Conservation (phyloP, 2,888 invertebrate genomes). For the Teleiodes luculella region DNA sequence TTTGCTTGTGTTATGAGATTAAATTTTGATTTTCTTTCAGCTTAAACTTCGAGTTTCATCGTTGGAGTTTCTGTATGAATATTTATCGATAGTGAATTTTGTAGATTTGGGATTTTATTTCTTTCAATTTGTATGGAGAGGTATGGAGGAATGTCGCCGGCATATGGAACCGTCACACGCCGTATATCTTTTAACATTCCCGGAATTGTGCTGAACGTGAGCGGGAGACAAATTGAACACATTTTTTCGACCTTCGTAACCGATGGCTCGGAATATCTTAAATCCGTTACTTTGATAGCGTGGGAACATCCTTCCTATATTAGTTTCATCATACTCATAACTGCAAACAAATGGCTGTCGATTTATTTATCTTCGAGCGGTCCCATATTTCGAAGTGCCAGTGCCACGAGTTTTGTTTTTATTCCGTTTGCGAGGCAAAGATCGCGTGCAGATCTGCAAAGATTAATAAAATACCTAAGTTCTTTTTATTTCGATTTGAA, state of each 20-base stretch:
- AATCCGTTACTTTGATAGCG: conserved; percentile 38
- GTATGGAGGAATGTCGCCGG: conserved; percentile 34
- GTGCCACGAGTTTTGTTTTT: conserved; percentile 18
- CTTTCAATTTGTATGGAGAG: conserved; percentile 24
- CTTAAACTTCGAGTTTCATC: neutral
- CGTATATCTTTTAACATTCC: conserved; percentile 49
- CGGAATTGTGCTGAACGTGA: conserved; percentile 53
- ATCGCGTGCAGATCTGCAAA: conserved; percentile 39
- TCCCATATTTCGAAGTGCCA: conserved; percentile 15
- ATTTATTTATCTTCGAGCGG: conserved; percentile 15
- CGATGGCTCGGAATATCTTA: conserved; percentile 45
- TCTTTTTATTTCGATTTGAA: conserved; percentile 39
- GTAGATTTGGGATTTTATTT: conserved; percentile 17
- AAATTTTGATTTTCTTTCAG: conserved; percentile 9
- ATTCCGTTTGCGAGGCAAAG: conserved; percentile 25
- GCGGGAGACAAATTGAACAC: conserved; percentile 50
- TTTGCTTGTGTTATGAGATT: conserved; percentile 18
- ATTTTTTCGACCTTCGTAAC: conserved; percentile 44
- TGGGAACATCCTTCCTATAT: conserved; percentile 20
- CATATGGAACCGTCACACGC: conserved; percentile 49
- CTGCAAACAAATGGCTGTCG: conserved; percentile 11
- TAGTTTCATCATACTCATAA: conserved; percentile 9
- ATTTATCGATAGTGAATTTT: conserved; percentile 11
- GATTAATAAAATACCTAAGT: conserved; percentile 46
- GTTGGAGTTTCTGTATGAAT: neutral